These are phyloP conservation scores for Drosophila colorata DNA, from an alignment of 2,888 invertebrate species.

Conservation along the genomic window DNA sequence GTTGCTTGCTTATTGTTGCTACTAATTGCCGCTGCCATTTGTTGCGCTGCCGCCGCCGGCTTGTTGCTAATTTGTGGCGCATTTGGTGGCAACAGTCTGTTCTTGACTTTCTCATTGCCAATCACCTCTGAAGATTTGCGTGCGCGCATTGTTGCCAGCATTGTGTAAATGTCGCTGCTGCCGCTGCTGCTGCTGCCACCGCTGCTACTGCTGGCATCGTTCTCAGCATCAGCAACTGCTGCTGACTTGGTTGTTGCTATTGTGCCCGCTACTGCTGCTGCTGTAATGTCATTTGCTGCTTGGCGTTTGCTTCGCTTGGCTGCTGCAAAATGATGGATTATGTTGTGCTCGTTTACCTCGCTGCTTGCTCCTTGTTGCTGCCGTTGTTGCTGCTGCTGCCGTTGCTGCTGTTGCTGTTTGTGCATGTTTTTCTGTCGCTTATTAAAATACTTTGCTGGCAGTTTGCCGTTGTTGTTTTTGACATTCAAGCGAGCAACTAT, in stretches of 20 bases:
- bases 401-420: conserved; percentile 46
- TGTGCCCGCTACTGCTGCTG: conserved; percentile 49
- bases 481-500: conserved; percentile 49
- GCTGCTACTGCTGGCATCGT: conserved; percentile 45
- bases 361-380: conserved; percentile 36
- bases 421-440: conserved; percentile 83
- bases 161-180: conserved; percentile 50
- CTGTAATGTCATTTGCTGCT: conserved; percentile 67
- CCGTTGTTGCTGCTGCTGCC: conserved; percentile 10
- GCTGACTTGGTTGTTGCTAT: conserved; percentile 34
- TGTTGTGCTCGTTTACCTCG: conserved; percentile 73
- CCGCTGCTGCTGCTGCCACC: conserved; percentile 31
- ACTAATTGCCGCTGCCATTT: conserved; percentile 65
- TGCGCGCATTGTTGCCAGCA: conserved; percentile 77
- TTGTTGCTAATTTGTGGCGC: conserved; percentile 81
- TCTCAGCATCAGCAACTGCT: conserved; percentile 39
- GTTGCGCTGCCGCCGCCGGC: conserved; percentile 63
- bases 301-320: conserved; percentile 67
- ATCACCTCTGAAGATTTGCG: conserved; percentile 80
- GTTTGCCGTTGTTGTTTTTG: conserved; percentile 64
- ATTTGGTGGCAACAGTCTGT: conserved; percentile 72
- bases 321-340: conserved; percentile 81
- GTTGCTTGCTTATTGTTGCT: conserved; percentile 52
- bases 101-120: conserved; percentile 52
- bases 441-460: conserved; percentile 80